Base-by-base conservation (phyloP, 1,140 invertebrate species). In the Penaeus indicus region DNA sequence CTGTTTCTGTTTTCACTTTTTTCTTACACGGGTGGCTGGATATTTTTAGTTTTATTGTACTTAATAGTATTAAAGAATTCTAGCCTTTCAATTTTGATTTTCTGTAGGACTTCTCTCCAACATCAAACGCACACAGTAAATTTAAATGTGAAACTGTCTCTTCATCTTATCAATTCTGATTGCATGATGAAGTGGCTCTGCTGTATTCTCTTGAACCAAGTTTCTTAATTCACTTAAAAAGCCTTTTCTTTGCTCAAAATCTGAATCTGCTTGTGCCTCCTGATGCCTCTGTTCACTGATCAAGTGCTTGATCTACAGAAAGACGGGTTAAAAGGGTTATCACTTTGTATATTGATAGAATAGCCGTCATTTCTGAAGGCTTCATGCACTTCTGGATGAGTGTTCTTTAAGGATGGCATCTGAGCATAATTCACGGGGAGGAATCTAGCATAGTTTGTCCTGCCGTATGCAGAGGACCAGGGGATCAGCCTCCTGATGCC, bases 231-330 rank as follows among this genome's bases (percentile, higher is more conserved):
- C 38, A 42, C 7, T 1, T 42, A 42, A 42, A 1, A 42, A 42
- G 38, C 4, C 38, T 42, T 42, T 42, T 42, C 38, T 42, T 1
- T 72, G 64, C 18, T 69, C 83, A 54, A 32, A 8, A 18, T 7
- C 67, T 84, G 67, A 84, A 75, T 13, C 47, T 22, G 32, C 72
- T 84, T 2, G 67, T 75, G 11, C 64, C 83, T 22, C 83, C 83
- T 54, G 64, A 8, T 22, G 67, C 72, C 27, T 27, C 38, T 72
- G 7, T 84, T 84, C 27, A 72, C 38, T 7, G 67, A 19, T 84
- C 47, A 22, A 42, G n/a, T 19, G 64, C 22, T 25, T 84, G 38
- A 72, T 84, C 83, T 19, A 84, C 63, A 21, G 82, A 61, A 21
- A 84, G 63, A 10, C 32, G 16, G 16, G 19, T 61, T 61, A 21